Conservation (phyloP, 2,113 vertebrate genomes). For the Aegypius monachus region DNA sequence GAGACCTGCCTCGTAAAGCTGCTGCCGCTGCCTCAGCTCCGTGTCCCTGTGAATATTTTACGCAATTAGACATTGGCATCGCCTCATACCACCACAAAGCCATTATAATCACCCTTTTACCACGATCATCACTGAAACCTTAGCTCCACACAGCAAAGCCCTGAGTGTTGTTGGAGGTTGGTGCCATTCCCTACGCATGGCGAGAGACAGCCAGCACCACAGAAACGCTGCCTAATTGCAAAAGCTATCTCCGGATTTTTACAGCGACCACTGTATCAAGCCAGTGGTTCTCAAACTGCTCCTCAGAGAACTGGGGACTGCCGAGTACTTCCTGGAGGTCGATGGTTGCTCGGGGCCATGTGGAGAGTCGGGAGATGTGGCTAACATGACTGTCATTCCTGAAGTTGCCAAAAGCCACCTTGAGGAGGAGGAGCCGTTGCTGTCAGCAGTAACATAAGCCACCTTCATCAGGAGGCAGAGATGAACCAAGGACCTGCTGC, state of each 20-base stretch:
- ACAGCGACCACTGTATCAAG: constrained; percentile 39
- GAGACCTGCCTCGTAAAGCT: constrained; percentile 91
- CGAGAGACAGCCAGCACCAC: not conserved
- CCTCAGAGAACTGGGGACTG: constrained; percentile 10
- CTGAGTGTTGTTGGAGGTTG: not conserved
- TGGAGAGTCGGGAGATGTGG: not conserved
- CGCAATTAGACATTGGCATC: not conserved
- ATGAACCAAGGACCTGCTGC: constrained; percentile 34
- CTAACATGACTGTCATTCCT: not conserved
- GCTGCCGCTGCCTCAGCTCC: constrained; percentile 92
- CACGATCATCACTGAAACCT: not conserved
- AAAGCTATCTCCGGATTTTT: not conserved
- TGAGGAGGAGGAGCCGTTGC: constrained; percentile 8
- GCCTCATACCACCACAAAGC: not conserved
- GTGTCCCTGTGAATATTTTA: constrained; percentile 81
- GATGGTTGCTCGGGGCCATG: not conserved
- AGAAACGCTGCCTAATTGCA: not conserved
- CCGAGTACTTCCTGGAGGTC: not conserved
- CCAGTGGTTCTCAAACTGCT: constrained; percentile 58
- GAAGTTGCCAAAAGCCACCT: constrained; percentile 45
- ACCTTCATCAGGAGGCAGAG: constrained; percentile 24
- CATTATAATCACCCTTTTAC: not conserved
- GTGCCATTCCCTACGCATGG: not conserved
- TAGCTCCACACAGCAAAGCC: constrained; percentile 1
- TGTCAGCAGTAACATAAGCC: not conserved